phyloP scores from a whole-genome alignment of 2,797 vertebrate genomes.

The Rhabdomys pumilio region DNA sequence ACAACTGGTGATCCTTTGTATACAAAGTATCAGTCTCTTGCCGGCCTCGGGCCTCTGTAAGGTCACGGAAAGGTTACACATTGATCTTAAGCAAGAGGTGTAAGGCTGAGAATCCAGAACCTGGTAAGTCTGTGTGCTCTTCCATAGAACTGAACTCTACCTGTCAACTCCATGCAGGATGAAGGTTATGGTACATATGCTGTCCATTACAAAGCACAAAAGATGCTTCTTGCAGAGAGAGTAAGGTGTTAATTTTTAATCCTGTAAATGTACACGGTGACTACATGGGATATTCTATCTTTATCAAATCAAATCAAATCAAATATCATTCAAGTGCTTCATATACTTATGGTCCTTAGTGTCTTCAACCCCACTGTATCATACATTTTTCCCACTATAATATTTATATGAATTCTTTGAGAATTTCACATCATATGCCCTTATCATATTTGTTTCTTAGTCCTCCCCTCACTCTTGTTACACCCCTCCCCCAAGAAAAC shows the following conservation, averaged over 20 bases:
- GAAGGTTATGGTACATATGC: not conserved
- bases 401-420: not conserved
- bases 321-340: not conserved
- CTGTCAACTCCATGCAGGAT: not conserved
- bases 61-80: not conserved
- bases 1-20: not conserved
- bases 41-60: not conserved
- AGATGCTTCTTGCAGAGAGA: not conserved
- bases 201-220: slow-evolving; percentile 24
- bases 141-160: not conserved
- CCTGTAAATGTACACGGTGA: not conserved
- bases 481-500: not conserved
- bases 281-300: slow-evolving; percentile 1
- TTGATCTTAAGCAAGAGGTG: slow-evolving; percentile 41
- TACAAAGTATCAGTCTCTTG: not conserved
- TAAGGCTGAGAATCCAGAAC: slow-evolving; percentile 10
- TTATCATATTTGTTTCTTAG: not conserved
- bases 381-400: not conserved
- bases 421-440: not conserved
- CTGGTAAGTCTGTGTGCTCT: not conserved
- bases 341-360: not conserved
- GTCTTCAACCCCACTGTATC: not conserved
- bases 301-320: not conserved
- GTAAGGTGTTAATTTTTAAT: slow-evolving; percentile 3
- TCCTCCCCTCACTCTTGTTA: not conserved